Base-by-base conservation (phyloP, 2,113 vertebrate genomes). In the Corythoichthys intestinalis region DNA sequence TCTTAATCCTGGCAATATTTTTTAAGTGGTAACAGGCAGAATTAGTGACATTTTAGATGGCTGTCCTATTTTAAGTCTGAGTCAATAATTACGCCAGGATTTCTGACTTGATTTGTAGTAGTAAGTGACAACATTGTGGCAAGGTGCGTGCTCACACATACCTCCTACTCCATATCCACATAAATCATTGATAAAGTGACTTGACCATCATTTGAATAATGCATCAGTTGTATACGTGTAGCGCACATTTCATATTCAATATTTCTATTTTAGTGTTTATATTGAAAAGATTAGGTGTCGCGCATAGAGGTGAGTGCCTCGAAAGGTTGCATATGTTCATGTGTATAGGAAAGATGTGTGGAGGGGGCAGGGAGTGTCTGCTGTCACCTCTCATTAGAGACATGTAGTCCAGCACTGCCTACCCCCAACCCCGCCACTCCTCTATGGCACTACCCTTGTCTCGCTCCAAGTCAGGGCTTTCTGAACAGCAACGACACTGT, bases 381-480 rank as follows among this genome's bases (percentile, higher is more conserved):
- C 81, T 88, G 89, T 88, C 89, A 84, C 82, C 83, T 88, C 83
- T 88, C 83, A 87, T 89, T 89, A 91, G 82, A 70, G 76, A 80
- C 78, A 60, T 84, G 83, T 79, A 82, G 79, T 85, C 84, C 89
- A 87, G 89, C 81, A 77, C 52, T 37, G 59, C 78, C 65, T 14
- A 12, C 61, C 44, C 60, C 20, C 61, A 17, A 73, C 59, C 70
- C 70, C 73, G 69, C 65, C 79, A 72, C 28, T 37, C 75, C 65
- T 81, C 76, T 82, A 76, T 81, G 73, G 73, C 67, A 47, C 65
- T 76, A 71, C 72, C 78, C 82, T 79, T 63, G 70, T 69, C 71
- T 71, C 9, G 65, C 78, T 79, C 75, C 60, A 65, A 37, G 49
- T 39, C 71, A 2, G 38, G 81, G 66, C 74, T 44, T 28, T 28